Evolutionary conservation across 2,113 vertebrate genomes (phyloP), one percentile per base, ranked within the genome.

Genomic region (Megaceryle maxima): DNA sequence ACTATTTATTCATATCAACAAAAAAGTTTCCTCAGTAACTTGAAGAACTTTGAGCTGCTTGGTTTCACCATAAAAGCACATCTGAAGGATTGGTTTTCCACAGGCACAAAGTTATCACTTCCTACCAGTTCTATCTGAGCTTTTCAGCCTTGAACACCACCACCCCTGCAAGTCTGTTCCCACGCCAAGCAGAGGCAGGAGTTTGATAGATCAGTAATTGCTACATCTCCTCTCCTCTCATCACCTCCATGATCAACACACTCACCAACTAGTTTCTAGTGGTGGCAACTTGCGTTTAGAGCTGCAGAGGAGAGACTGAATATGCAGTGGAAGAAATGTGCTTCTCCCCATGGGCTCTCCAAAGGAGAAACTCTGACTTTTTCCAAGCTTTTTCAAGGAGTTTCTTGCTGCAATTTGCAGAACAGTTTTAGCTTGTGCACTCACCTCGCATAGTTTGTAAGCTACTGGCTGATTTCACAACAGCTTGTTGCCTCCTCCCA

Each of bases 91-190:
- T 35, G 56, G 15, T 44, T 70, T 68, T 88, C 51, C 33, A 60
- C 57, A 87, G 64, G 53, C 94, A 91, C 51, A 35, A 83, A 93
- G 37, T 93, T 97, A 66, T 69, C 94, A 91, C 93, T 91, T 97
- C 92, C 94, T 80, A 92, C 84, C 62, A 74, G 29, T 35, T 68
- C 74, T 50, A 35, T 16, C n/a, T 48, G 28, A 68, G 33, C 31
- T 82, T 69, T 67, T 72, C 46, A 75, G 46, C 72, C 76, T 50
- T 44, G 88, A 79, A 82, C 37, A 76, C 57, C 69, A 86, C 64
- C 83, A 76, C 76, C 48, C 37, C 68, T 92, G 46, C 92, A 69
- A 43, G 44, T 10, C 83, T 12, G 4, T 86, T 92, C 91, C 94
- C 57, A 94, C 88, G 11, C 75, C 57, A 62, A 83, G 77, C 81